A percentile compares a stretch with the other conserved stretches of the same genome.
Conservation (phyloP, 1,140 invertebrate genomes). For the Ceratina japonica region DNA sequence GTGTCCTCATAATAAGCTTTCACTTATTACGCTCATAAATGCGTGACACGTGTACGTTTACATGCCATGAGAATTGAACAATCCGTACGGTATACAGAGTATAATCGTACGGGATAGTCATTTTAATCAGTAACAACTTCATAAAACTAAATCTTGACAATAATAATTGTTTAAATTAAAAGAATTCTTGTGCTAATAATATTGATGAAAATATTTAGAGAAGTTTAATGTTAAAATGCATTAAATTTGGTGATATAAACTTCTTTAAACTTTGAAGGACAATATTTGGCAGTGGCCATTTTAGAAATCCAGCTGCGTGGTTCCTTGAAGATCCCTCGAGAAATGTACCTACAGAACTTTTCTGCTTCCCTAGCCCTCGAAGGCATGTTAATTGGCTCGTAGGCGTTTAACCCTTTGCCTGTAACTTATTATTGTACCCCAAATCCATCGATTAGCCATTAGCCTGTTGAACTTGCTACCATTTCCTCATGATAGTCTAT, state of each 20-base stretch:
- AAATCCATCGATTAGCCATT: slow-evolving; percentile 10
- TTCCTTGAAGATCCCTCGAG: slow-evolving; percentile 30
- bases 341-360: slow-evolving; percentile 34
- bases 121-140: no score
- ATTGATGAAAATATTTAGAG: no score
- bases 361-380: slow-evolving; percentile 32
- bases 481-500: slow-evolving; percentile 19
- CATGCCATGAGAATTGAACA: no score
- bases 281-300: neutral
- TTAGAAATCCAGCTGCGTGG: neutral
- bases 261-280: no score
- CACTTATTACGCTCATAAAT: neutral
- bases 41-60: neutral
- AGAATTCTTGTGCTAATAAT: no score
- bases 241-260: no score
- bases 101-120: no score
- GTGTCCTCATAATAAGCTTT: slow-evolving; percentile 56
- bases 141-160: no score
- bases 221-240: no score
- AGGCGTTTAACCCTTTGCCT: neutral
- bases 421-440: slow-evolving; percentile 1
- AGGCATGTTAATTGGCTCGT: slow-evolving; percentile 38
- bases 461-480: neutral
- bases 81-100: no score
- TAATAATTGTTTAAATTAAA: no score